Evolutionary conservation across 1,140 invertebrate genomes (phyloP), one percentile per base, ranked within the genome.

Genomic region (Rhyacophila brunnea): DNA sequence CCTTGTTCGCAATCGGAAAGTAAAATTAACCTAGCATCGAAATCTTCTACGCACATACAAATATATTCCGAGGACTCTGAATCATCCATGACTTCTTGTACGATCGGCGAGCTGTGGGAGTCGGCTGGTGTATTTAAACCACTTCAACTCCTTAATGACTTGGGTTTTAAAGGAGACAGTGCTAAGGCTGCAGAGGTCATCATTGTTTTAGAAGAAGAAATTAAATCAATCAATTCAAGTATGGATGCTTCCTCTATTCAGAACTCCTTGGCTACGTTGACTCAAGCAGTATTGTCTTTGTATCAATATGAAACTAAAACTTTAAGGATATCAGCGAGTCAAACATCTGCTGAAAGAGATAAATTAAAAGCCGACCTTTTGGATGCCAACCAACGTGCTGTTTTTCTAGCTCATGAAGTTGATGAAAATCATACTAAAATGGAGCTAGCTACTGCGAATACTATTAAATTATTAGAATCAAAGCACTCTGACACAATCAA

Each of bases 371-470:
- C 75, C 1, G 91, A 94, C 68, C 80, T 95, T 7, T 73, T 79
- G 7, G 90, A 93, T 65, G 92, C 92, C 0, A 94, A 95, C 66
- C 80, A 87, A 23, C 77, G 92, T 58, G 89, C 91, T 0, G 80
- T 84, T 6, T 66, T 92, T 32, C 72, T 96, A 15, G 93, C 91
- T 1, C 87, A 90, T 56, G 93, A 96, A 74, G 88, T 94, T 1
- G 93, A 96, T 70, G 94, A 96, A 48, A 87, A 91, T 66, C 91
- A 95, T 71, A 79, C 83, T 0, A 81, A 86, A 36, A 80, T 95
- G 65, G 93, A 96, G 72, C 84, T 84, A 56, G 83, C 84, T 19
- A 77, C 86, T 46, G 81, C 87, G 67, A 81, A 84, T 35, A 84
- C 87, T 50, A 75, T 87, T 35, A 87, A 85, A 44, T 78, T 85